These are phyloP conservation scores for Cantharis nigra DNA, from an alignment of 2,888 invertebrate species.

Conservation along the genomic window DNA sequence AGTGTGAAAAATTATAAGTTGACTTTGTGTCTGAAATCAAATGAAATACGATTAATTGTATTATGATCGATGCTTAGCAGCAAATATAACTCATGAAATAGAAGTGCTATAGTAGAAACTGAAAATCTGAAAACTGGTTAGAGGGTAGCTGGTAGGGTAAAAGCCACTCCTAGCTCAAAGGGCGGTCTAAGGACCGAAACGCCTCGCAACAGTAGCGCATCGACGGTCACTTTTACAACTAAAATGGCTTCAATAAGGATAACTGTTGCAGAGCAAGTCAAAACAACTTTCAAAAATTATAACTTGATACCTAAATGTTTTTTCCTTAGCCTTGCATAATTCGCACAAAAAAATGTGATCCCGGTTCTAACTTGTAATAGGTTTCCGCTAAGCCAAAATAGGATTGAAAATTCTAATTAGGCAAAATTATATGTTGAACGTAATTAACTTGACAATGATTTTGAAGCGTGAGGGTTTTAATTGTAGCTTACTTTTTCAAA, in stretches of 20 bases:
- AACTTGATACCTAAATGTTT: background rate
- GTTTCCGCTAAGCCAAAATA: background rate
- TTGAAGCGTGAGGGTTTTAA: background rate
- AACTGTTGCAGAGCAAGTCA: slow-evolving; percentile 24
- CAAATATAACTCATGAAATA: slow-evolving; percentile 23
- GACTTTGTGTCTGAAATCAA: background rate
- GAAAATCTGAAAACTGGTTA: slow-evolving; percentile 5
- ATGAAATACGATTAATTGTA: background rate
- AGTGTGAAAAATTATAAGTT: background rate
- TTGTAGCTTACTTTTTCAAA: background rate
- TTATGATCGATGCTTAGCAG: slow-evolving; percentile 8
- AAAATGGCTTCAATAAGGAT: slow-evolving; percentile 28
- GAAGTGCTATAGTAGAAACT: slow-evolving; percentile 11
- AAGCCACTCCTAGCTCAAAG: slow-evolving; percentile 48
- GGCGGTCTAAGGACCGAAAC: slow-evolving; percentile 44
- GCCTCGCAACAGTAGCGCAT: slow-evolving; percentile 42
- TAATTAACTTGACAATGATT: background rate
- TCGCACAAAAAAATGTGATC: background rate
- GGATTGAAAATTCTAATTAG: background rate
- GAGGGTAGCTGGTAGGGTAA: slow-evolving; percentile 20
- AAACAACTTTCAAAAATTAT: background rate
- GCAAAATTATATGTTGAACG: background rate
- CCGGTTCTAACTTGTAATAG: background rate
- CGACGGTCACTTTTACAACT: slow-evolving; percentile 40
- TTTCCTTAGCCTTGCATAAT: background rate